Percentiles rank a stretch among this genome's conserved stretches.
Evolutionary conservation across 2,797 vertebrate genomes (phyloP).

Genomic region (Danio aesculapii): DNA sequence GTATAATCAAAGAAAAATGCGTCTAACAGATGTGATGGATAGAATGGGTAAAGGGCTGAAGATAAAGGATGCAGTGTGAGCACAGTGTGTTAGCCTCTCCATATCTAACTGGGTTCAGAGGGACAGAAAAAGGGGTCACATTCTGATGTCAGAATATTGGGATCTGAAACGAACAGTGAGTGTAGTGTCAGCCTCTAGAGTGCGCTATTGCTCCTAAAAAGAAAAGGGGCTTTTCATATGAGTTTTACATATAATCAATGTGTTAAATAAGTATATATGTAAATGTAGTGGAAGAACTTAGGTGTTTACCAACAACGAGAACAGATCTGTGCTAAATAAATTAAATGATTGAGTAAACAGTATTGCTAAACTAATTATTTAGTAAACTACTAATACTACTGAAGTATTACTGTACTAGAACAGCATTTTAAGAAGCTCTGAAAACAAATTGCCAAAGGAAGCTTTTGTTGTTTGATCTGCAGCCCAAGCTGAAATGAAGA

Average conservation of each 20-base stretch:
- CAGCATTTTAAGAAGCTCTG: background rate
- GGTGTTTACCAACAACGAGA: no score
- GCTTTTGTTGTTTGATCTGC: background rate
- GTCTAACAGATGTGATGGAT: constrained; percentile 1
- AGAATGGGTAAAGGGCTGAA: background rate
- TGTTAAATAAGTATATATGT: no score
- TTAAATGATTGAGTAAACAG: background rate
- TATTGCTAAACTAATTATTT: no score
- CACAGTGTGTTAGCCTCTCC: background rate
- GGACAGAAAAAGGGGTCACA: background rate
- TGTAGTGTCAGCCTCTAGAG: constrained; percentile 33
- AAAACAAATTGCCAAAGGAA: no score
- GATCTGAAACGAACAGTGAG: background rate
- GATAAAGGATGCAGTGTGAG: background rate
- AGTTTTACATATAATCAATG: background rate
- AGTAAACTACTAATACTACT: no score
- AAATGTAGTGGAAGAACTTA: no score
- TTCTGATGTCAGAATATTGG: background rate
- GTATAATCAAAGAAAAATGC: background rate
- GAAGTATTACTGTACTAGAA: no score
- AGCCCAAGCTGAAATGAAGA: background rate
- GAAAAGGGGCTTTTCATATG: no score
- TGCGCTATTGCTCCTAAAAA: constrained; percentile 6
- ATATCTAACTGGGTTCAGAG: background rate
- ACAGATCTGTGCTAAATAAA: background rate